Conservation (phyloP, 2,113 vertebrate genomes). For the Epinephelus fuscoguttatus region DNA sequence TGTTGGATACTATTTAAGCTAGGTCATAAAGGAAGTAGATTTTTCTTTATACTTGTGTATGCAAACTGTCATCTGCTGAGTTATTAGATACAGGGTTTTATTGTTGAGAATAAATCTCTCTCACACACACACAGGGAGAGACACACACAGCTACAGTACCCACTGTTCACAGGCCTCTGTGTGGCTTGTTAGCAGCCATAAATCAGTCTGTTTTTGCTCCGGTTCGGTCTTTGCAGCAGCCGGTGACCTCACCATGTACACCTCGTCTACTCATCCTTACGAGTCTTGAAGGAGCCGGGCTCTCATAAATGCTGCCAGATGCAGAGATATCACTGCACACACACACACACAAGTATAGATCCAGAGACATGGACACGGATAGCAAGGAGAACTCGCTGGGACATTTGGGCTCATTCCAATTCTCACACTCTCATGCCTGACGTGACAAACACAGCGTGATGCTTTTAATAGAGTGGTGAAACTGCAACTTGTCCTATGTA, state of each 20-base stretch:
- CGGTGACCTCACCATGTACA: slow-evolving; percentile 72
- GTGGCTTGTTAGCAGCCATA: slow-evolving; percentile 70
- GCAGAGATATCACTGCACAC: slow-evolving; percentile 55
- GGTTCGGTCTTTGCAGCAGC: slow-evolving; percentile 53
- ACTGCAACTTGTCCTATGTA: slow-evolving; percentile 1
- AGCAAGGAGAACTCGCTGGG: slow-evolving; percentile 3
- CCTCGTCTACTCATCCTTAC: slow-evolving; percentile 69
- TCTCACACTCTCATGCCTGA: background rate
- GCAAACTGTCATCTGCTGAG: background rate
- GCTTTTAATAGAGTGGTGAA: slow-evolving; percentile 55
- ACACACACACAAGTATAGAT: slow-evolving; percentile 14
- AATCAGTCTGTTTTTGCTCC: slow-evolving; percentile 65
- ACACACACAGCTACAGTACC: slow-evolving; percentile 16
- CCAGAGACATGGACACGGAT: slow-evolving; percentile 20
- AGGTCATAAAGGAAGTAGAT: background rate
- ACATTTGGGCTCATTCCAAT: slow-evolving; percentile 13
- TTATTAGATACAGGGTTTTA: slow-evolving; percentile 47
- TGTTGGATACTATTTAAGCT: background rate
- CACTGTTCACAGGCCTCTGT: slow-evolving; percentile 50
- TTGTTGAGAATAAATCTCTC: slow-evolving; percentile 36
- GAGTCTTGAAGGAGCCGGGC: slow-evolving; percentile 68
- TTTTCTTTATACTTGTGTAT: slow-evolving; percentile 2
- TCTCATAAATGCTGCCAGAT: slow-evolving; percentile 81
- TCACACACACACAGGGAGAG: slow-evolving; percentile 24
- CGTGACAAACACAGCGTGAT: slow-evolving; percentile 16